Conservation (phyloP, 2,888 invertebrate species). For the Campoletis raptor region DNA sequence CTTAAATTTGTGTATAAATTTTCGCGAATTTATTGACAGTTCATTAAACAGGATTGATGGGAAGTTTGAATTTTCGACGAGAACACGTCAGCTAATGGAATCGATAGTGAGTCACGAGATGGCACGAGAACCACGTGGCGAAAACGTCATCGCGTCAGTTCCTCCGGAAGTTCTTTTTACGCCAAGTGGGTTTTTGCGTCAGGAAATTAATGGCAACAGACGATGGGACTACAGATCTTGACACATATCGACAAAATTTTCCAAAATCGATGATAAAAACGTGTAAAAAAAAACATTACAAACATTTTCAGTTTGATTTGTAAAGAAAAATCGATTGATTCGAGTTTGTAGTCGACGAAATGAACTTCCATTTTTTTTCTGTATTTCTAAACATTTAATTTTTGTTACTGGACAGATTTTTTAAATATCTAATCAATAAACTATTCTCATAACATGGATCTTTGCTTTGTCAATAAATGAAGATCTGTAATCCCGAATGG, state of each 20-base stretch:
- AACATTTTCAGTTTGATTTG: neutral
- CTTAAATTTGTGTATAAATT: neutral
- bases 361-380: neutral
- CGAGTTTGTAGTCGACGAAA: neutral
- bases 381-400: neutral
- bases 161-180: slow-evolving; percentile 42
- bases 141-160: slow-evolving; percentile 40
- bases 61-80: slow-evolving; percentile 42
- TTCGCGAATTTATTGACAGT: neutral
- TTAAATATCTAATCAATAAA: neutral
- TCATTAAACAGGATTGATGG: neutral
- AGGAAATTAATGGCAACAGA: slow-evolving; percentile 2
- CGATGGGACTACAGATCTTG: slow-evolving; percentile 22
- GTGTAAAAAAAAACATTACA: too few species aligned
- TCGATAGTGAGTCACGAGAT: slow-evolving; percentile 41
- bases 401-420: neutral
- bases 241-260: slow-evolving; percentile 17
- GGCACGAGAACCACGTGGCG: slow-evolving; percentile 35
- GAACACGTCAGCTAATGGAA: slow-evolving; percentile 15
- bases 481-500: neutral
- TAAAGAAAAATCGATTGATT: neutral
- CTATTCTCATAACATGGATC: neutral
- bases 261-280: too few species aligned
- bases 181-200: slow-evolving; percentile 16
- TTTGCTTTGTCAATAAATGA: neutral